Conservation (phyloP, 37 sponge, comb jelly and placozoan species). For the Cliona cf. orientalis region DNA sequence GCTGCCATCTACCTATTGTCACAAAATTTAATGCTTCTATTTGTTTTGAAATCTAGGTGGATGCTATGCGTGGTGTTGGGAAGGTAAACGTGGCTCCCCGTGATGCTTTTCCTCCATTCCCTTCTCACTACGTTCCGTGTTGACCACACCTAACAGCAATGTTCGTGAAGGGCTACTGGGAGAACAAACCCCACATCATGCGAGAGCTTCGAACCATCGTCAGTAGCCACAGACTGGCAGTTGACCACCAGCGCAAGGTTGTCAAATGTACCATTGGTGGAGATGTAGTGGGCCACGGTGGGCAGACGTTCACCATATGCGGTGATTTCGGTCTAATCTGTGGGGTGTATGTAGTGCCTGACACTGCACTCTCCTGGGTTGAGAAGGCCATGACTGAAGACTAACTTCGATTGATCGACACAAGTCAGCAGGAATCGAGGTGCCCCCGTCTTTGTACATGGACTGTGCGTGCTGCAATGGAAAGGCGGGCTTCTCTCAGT, state of each 20-base stretch:
- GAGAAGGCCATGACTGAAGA: conserved; percentile 48
- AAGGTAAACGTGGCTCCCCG: conserved; percentile 61
- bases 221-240: conserved; percentile 36
- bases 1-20: not conserved
- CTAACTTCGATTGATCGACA: conserved; percentile 42
- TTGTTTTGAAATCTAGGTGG: conserved; percentile 52
- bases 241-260: conserved; percentile 45
- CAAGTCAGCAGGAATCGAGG: conserved; percentile 25
- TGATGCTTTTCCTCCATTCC: conserved; percentile 53
- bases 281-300: conserved; percentile 21
- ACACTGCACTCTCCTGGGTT: conserved; percentile 7
- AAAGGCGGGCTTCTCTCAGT: not conserved
- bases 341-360: conserved; percentile 33
- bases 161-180: conserved; percentile 40
- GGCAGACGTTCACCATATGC: conserved; percentile 60
- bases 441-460: conserved; percentile 37
- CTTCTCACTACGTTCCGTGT: conserved; percentile 35
- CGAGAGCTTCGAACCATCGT: conserved; percentile 39
- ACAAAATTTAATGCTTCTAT: conserved; percentile 2
- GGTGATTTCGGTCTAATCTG: conserved; percentile 39
- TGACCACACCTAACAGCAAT: conserved; percentile 17
- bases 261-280: conserved; percentile 22
- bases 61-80: conserved; percentile 63
- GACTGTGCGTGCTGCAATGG: conserved; percentile 43
- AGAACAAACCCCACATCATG: conserved; percentile 56